Base-by-base conservation (phyloP, 2,888 invertebrate genomes). In the Phyto melanocephala region DNA sequence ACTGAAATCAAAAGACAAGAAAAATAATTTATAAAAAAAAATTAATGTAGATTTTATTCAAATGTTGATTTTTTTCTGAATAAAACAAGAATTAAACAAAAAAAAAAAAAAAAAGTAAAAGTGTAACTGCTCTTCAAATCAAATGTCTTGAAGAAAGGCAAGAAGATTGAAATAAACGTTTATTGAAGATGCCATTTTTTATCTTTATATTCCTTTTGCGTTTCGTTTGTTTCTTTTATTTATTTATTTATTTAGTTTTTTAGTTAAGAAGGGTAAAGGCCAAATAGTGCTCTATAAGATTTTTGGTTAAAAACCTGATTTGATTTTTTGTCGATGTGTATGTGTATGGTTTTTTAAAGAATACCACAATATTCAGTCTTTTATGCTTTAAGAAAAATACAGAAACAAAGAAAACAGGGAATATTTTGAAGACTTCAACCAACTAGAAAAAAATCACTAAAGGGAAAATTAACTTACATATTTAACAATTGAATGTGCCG, bases 101-200 rank as follows among this genome's bases (percentile, higher is more conserved):
- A 56, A 13, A 79, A 79, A 71, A 33, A 65, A 79, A 56, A 13
- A 79, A 79, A 71, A 72, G 71, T 72, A 79, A 79, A 79, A 60
- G 72, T 79, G 45, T 37, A 47, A 15, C 24, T 67, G 72, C 63
- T 60, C 68, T 75, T 17, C 45, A 45, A 45, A 17, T 8, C 17
- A 4, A 8, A 7, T 45, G 15, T 8, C 5, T 1, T 15, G 0
- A 7, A 17, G 45, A 17, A 15, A 28, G 28, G 28, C 28, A 28
- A 45, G 15, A 17, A 45, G 45, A 45, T 8, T 15, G 7, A 45
- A 45, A 17, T 1, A 17, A 17, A 17, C 6, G 3, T 28, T 0
- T 24, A 4, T 11, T 37, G 2, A 60, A 71, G 24, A 13, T 24
- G 37, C n/a, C 22, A 28, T n/a, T 35, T 65, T n/a, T 37, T 22